Evolutionary conservation across 2,888 invertebrate genomes (phyloP), one percentile per base, ranked within the genome.

Genomic region (Aspidiotus destructor): DNA sequence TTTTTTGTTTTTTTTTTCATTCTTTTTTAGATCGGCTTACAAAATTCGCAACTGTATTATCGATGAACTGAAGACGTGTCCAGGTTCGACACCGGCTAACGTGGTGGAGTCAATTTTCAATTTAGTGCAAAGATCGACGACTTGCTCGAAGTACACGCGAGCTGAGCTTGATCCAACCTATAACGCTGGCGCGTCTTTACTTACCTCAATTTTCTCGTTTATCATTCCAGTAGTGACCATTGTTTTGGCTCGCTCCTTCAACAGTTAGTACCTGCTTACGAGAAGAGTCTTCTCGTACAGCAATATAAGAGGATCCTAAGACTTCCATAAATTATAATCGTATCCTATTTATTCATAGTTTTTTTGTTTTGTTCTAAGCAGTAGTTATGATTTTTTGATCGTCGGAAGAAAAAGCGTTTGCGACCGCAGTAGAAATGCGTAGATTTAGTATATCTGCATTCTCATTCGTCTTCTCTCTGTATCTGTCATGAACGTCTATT

Each of bases 61-160:
- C 44, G 76, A 73, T 1, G 82, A 82, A 9, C 74, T 88, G 68
- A 87, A 87, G 74, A 79, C 78, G 7, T 91, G 91, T 74, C 75
- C 77, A 0, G 85, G 88, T 60, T 86, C 87, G 8, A 90, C 90
- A 0, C 88, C 90, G 0, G 86, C 85, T 42, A 91, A 91, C 77
- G 85, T 91, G 74, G 83, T 86, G 0, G 88, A 89, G 71, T 84
- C 89, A 0, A 80, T 90, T 69, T 85, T 90, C 75, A 84, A 83
- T 71, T 89, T 84, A 75, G 80, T 89, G 8, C 83, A 82, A 74
- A 85, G 84, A 74, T 83, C 82, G 69, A 85, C 85, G 0, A 85
- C 85, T 0, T 89, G 89, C 78, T 78, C 2, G 75, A 73, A 69
- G 78, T 80, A 48, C 78, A 77, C 54, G n/a, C 52, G 42, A 54